Percentiles rank a stretch among this genome's conserved stretches.
These are phyloP conservation scores for Thysanoteuthis rhombus DNA, from an alignment of 2,888 invertebrate genomes.

Conservation along the genomic window DNA sequence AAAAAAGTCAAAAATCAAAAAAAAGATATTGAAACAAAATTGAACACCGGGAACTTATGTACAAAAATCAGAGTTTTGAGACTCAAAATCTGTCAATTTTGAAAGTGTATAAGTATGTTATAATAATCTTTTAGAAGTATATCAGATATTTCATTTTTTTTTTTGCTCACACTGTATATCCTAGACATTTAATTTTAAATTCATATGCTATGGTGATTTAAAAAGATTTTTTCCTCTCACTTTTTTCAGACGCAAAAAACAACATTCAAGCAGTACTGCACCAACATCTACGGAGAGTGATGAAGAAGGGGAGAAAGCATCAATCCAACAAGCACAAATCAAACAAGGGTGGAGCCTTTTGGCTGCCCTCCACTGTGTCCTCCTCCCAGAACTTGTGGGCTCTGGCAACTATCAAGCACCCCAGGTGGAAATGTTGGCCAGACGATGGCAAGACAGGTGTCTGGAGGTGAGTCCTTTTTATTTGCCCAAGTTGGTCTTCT, in stretches of 20 bases:
- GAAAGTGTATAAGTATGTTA: too few relatives aligned
- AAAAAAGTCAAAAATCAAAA: too few relatives aligned
- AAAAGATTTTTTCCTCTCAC: neutral
- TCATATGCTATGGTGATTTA: too few relatives aligned
- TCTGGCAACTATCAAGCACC: conserved; percentile 84
- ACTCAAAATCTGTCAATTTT: too few relatives aligned
- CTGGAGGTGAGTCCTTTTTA: conserved; percentile 78
- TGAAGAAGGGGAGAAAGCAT: conserved; percentile 42
- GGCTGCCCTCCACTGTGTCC: conserved; percentile 94
- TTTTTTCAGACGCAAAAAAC: conserved; percentile 34
- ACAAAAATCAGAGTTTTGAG: too few relatives aligned
- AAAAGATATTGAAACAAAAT: too few relatives aligned
- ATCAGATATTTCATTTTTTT: too few relatives aligned
- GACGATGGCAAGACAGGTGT: conserved; percentile 98
- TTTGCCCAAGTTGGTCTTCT: neutral
- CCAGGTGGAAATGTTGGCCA: conserved; percentile 95
- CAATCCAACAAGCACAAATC: conserved; percentile 80
- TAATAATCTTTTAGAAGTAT: too few relatives aligned
- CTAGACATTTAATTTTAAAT: too few relatives aligned
- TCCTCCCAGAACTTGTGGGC: conserved; percentile 91
- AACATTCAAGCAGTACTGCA: neutral
- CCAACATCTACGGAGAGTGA: conserved; percentile 42
- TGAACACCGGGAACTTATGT: too few relatives aligned
- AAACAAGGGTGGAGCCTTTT: conserved; percentile 97
- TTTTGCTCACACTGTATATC: too few relatives aligned